Base-by-base conservation (phyloP, 2,888 invertebrate genomes). In the Criorhina ranunculi region DNA sequence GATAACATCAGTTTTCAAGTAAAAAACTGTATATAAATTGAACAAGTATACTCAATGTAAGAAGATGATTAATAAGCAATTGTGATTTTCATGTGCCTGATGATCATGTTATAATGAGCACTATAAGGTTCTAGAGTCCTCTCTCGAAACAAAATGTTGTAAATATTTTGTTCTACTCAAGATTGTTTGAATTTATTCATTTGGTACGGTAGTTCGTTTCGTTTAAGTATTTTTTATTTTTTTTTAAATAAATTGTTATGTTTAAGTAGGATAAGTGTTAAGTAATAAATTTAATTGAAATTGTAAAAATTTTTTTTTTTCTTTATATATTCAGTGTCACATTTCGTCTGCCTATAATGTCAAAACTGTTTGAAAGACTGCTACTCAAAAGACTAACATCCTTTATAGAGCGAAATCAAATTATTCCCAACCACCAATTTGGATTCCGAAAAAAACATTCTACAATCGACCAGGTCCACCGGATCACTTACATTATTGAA, bases 81-180 rank as follows among this genome's bases (percentile, higher is more conserved):
- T 70, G 78, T 78, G 78, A 78, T 78, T 70, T 46, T 40, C 53
- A 57, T 62, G 29, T 78, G 62, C 69, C 78, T 70, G 55, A 57
- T 64, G 55, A 57, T 78, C 70, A 57, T 62, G 62, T 70, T 78
- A 40, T 53, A 69, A 77, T 67, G 67, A 69, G 67, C 53, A 60
- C 67, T 44, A 35, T 49, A 75, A 17, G 66, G 57, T 75, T 66
- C 37, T 31, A 66, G 57, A 57, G 66, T 75, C 64, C 75, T 75
- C 55, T 46, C 64, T 73, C 62, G 73, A 73, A 73, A 73, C 73
- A 62, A 51, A 62, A 73, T 44, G 44, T 42, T 69, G 12, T 57
- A 40, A 49, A 59, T 66, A 49, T 59, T 46, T 55, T 66, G 35
- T 64, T 57, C 35, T 42, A 77, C 60, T 60, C 67, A 76, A 76